Conservation (phyloP, 2,113 vertebrate species). For the Zapus hudsonius region DNA sequence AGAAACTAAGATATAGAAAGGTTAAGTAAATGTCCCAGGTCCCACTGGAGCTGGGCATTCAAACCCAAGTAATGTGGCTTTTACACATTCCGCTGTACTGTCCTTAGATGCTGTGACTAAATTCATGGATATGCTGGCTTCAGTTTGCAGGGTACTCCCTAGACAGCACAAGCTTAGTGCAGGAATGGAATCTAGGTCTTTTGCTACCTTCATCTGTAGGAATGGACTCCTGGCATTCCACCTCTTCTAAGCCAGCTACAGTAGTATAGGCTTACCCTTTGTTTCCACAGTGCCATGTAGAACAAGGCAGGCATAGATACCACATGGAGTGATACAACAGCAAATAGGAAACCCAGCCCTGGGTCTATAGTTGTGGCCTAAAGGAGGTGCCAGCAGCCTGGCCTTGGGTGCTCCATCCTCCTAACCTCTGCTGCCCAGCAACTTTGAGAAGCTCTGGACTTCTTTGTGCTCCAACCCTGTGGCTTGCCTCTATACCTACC, state of each 20-base stretch:
- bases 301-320: background rate
- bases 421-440: background rate
- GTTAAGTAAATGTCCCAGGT: background rate
- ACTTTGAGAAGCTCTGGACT: background rate
- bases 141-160: background rate
- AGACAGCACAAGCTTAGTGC: background rate
- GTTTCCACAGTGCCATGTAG: background rate
- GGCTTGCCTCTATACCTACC: background rate
- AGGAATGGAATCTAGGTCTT: background rate
- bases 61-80: background rate
- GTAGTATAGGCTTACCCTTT: background rate
- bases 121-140: background rate
- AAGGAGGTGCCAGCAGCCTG: too few relatives aligned
- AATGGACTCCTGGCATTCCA: background rate
- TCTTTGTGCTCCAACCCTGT: too few relatives aligned
- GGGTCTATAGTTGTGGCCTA: background rate
- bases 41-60: constrained; percentile 3
- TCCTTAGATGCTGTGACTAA: too few relatives aligned
- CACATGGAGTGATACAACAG: background rate
- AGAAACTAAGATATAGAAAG: constrained; percentile 1
- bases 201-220: background rate
- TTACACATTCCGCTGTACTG: background rate
- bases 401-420: too few relatives aligned
- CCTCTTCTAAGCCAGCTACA: background rate
- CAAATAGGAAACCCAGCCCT: background rate